Evolutionary conservation across 2,113 vertebrate genomes (phyloP).

Genomic region (Typhlomys cinereus): DNA sequence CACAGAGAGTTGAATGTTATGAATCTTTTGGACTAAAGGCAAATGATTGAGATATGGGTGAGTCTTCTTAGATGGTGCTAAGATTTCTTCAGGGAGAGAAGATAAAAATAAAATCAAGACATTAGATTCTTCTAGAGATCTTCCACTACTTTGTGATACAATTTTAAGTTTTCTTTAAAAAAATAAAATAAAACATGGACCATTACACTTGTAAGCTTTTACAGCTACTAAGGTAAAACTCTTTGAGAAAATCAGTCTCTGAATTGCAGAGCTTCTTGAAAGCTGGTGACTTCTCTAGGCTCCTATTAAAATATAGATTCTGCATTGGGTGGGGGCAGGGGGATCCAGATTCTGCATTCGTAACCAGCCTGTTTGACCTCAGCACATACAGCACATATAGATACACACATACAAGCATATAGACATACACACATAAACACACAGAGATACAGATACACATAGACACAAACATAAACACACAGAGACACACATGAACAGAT

Average conservation of each 20-base stretch:
- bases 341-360: constrained; percentile 2
- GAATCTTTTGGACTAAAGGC: neutral
- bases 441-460: neutral
- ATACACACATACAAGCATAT: neutral
- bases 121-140: too few species aligned
- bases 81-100: neutral
- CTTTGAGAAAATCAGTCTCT: neutral
- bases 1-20: too few species aligned
- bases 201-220: neutral
- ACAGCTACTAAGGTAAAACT: neutral
- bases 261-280: neutral
- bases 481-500: too few species aligned
- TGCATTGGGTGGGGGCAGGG: neutral
- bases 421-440: neutral
- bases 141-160: neutral
- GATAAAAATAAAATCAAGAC: neutral
- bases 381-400: neutral
- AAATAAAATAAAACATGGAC: neutral
- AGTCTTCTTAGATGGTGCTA: neutral
- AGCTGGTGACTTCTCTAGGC: neutral
- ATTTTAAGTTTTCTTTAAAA: constrained; percentile 4
- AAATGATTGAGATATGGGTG: neutral
- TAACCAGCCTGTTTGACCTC: neutral
- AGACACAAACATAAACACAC: neutral
- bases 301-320: constrained; percentile 61